A percentile compares a stretch with the other conserved stretches of the same genome.
Conservation (phyloP, 2,888 invertebrate genomes). For the Tiliacea aurago region DNA sequence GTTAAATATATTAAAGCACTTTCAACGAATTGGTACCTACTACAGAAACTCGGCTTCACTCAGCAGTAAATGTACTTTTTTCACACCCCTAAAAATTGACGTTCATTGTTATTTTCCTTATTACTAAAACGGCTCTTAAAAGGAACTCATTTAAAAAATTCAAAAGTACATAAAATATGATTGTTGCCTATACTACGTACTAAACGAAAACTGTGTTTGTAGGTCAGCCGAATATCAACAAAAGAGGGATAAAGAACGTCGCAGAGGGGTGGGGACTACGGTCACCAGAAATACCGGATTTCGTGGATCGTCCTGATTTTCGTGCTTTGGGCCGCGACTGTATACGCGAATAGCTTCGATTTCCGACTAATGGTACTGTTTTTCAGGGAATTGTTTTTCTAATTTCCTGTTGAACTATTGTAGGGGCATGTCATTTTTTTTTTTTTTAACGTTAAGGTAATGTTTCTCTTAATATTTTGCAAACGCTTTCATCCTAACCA, state of each 20-base stretch:
- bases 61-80: constrained; percentile 55
- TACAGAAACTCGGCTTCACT: constrained; percentile 45
- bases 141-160: constrained; percentile 66
- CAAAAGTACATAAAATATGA: constrained; percentile 65
- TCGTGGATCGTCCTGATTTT: constrained; percentile 50
- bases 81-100: constrained; percentile 63
- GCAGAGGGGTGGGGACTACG: constrained; percentile 57
- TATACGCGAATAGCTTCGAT: constrained; percentile 40
- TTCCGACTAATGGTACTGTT: constrained; percentile 32
- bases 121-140: constrained; percentile 62
- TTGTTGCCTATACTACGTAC: constrained; percentile 55
- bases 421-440: background rate
- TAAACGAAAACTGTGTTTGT: constrained; percentile 83
- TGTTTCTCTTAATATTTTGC: background rate
- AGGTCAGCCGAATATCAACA: constrained; percentile 87
- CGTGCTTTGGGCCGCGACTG: constrained; percentile 1
- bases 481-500: background rate
- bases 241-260: constrained; percentile 73
- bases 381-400: constrained; percentile 6
- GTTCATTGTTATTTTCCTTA: constrained; percentile 66
- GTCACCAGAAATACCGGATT: constrained; percentile 55
- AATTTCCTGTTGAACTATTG: constrained; percentile 22
- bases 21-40: constrained; percentile 39
- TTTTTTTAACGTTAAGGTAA: background rate
- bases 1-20: constrained; percentile 49